These are phyloP conservation scores for Orthonyx spaldingii DNA, from an alignment of 2,113 vertebrate species.

Conservation along the genomic window DNA sequence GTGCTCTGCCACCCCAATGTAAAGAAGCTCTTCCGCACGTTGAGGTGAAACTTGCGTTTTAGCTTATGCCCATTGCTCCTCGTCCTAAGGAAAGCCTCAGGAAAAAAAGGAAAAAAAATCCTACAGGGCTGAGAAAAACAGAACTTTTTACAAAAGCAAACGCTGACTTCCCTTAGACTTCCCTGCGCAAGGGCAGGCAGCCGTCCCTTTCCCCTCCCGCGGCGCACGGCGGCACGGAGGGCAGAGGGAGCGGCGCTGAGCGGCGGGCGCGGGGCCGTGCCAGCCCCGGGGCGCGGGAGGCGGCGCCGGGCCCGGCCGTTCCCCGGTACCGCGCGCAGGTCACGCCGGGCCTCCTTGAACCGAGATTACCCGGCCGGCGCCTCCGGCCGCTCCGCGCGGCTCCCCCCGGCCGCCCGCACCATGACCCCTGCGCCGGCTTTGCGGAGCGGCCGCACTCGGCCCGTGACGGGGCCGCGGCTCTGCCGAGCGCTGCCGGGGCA, in stretches of 20 bases:
- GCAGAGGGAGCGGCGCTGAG: neutral
- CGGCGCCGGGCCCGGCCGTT: neutral
- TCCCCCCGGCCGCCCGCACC: neutral
- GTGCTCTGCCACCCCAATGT: neutral
- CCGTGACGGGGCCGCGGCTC: neutral
- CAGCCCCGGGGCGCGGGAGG: neutral
- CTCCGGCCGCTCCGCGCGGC: neutral
- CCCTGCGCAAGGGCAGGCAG: neutral
- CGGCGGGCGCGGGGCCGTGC: neutral
- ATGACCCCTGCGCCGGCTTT: slow-evolving; percentile 14
- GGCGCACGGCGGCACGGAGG: fast-evolving
- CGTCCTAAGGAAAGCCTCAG: neutral
- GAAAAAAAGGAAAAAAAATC: too few species aligned
- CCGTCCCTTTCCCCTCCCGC: too few species aligned
- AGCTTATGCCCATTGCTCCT: neutral
- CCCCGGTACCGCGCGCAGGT: neutral
- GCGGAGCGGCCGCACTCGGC: neutral
- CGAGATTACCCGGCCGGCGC: neutral
- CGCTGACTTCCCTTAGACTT: neutral
- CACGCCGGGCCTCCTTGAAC: neutral
- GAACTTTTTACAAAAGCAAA: neutral
- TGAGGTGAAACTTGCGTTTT: neutral
- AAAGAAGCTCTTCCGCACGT: neutral
- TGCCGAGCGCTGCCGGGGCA: neutral
- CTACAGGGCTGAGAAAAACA: neutral